Percentiles rank a stretch among this genome's conserved stretches.
These are phyloP conservation scores for Junonia oenone DNA, from an alignment of 2,888 invertebrate species.

Conservation along the genomic window DNA sequence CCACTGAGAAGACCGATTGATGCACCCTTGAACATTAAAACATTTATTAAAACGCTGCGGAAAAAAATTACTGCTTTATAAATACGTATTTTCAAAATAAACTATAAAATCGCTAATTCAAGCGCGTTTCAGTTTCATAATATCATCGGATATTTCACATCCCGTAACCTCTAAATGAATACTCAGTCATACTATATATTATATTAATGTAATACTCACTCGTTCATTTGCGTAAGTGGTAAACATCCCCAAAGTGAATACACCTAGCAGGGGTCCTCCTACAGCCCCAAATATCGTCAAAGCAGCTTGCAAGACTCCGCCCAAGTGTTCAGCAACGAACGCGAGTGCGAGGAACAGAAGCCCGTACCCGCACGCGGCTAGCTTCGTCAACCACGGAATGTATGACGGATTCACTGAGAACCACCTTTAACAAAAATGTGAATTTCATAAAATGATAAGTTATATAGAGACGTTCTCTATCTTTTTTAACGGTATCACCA, in stretches of 20 bases:
- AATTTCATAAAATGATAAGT: no score
- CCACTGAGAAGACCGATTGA: constrained; percentile 81
- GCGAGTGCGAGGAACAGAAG: constrained; percentile 88
- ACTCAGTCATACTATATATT: no score
- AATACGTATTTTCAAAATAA: no score
- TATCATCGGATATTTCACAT: no score
- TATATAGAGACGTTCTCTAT: no score
- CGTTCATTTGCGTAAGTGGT: constrained; percentile 85
- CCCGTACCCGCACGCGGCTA: constrained; percentile 86
- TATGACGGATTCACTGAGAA: constrained; percentile 46
- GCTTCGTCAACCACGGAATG: constrained; percentile 80
- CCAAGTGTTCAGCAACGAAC: constrained; percentile 89
- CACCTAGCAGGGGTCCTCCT: constrained; percentile 90
- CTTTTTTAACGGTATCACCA: no score
- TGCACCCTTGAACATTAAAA: constrained; percentile 43
- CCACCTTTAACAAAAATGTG: constrained; percentile 57
- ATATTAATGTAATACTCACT: no score
- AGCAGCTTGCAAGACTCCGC: constrained; percentile 92
- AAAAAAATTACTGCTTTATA: no score
- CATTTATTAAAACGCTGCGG: no score
- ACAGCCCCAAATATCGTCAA: constrained; percentile 92
- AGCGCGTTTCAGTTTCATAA: no score
- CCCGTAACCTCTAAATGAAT: no score
- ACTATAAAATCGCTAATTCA: no score
- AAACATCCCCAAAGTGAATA: constrained; percentile 93